phyloP scores from a whole-genome alignment of 2,888 invertebrate species.

The Eupithecia inturbata region DNA sequence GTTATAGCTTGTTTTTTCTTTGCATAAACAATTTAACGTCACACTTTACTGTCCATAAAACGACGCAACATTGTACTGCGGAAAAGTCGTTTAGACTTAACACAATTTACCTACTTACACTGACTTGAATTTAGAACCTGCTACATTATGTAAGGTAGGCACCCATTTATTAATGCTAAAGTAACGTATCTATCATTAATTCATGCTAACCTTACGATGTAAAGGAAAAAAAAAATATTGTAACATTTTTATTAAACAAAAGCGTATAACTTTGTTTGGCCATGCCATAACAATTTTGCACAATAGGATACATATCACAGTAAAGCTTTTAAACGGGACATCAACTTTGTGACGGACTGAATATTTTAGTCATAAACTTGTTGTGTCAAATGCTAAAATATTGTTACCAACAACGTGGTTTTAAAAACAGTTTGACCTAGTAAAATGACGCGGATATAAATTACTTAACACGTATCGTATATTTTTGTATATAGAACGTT shows the following conservation, averaged over 20 bases:
- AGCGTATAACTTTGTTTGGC: background rate
- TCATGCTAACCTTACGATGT: background rate
- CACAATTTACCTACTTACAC: slow-evolving; percentile 45
- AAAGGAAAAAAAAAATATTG: background rate
- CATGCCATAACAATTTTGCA: background rate
- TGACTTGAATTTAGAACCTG: background rate
- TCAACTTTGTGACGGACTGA: slow-evolving; percentile 33
- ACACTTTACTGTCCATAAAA: slow-evolving; percentile 55
- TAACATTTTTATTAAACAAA: slow-evolving; percentile 3
- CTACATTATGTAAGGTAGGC: background rate
- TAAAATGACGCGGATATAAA: background rate
- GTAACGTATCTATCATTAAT: background rate
- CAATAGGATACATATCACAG: slow-evolving; percentile 1
- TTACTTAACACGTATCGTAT: background rate
- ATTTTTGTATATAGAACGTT: background rate
- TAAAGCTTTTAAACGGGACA: slow-evolving; percentile 32
- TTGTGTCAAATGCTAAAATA: background rate
- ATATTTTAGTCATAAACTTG: background rate
- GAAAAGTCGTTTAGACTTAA: slow-evolving; percentile 36
- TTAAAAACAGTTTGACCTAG: background rate
- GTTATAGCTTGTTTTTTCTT: slow-evolving; percentile 32
- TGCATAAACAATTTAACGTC: slow-evolving; percentile 43
- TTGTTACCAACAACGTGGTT: background rate
- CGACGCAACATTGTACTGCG: slow-evolving; percentile 23
- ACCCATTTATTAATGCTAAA: background rate